A percentile compares a stretch with the other conserved stretches of the same genome.
Evolutionary conservation across 2,797 vertebrate genomes (phyloP).

Genomic region (Tinamus major): DNA sequence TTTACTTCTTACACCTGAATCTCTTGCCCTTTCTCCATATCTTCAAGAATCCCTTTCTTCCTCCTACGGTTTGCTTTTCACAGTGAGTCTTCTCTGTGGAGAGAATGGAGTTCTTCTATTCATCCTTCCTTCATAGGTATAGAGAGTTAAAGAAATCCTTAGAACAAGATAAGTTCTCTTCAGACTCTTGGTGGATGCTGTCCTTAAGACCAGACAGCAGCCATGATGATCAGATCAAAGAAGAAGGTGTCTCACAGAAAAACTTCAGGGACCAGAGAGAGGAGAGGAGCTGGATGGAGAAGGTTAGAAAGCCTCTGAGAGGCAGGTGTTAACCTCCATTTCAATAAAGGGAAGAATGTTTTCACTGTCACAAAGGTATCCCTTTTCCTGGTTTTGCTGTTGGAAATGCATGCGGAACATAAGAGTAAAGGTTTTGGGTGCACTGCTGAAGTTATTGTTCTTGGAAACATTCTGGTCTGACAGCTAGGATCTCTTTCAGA

Average conservation of each 20-base stretch:
- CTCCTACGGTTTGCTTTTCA: not conserved
- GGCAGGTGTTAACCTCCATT: not conserved
- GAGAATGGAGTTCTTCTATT: not conserved
- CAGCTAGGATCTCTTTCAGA: slow-evolving; percentile 81
- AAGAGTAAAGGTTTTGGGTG: not conserved
- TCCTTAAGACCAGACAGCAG: not conserved
- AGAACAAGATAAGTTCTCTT: not conserved
- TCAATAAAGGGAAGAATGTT: not conserved
- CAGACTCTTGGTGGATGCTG: not conserved
- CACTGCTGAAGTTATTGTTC: not conserved
- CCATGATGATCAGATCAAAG: not conserved
- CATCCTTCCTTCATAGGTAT: not conserved
- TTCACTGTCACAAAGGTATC: not conserved
- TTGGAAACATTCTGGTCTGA: not conserved
- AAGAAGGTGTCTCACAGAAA: not conserved
- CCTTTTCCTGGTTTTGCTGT: not conserved
- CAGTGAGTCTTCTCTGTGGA: not conserved
- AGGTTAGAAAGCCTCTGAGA: not conserved
- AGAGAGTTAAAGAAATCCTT: not conserved
- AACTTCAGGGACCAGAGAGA: not conserved
- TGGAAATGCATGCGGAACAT: not conserved
- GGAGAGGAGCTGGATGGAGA: not conserved
- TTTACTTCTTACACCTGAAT: not conserved
- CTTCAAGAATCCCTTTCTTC: not conserved
- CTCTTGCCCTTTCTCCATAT: not conserved